Conservation (phyloP, 2,113 vertebrate species). For the Callocephalon fimbriatum region DNA sequence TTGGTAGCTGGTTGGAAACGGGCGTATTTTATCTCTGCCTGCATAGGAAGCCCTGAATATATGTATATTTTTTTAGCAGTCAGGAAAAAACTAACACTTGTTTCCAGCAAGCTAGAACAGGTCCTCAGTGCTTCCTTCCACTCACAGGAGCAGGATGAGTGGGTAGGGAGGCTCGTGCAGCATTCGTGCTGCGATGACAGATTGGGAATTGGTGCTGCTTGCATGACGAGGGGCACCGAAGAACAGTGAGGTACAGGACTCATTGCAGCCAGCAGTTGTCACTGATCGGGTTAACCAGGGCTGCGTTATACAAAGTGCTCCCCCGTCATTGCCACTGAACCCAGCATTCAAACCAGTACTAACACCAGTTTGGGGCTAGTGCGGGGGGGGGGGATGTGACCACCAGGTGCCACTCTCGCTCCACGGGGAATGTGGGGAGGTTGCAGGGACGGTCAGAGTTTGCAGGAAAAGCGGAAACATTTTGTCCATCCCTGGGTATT, state of each 20-base stretch:
- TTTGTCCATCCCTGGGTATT: neutral
- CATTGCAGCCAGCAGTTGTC: neutral
- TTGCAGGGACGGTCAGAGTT: neutral
- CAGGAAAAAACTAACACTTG: neutral
- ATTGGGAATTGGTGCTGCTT: neutral
- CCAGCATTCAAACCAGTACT: neutral
- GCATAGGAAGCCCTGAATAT: neutral
- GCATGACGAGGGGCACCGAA: fast-evolving
- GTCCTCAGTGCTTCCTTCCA: neutral
- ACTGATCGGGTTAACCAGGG: neutral
- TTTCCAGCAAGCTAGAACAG: neutral
- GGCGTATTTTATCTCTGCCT: neutral
- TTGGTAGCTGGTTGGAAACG: neutral
- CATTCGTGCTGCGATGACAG: neutral
- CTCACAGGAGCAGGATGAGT: neutral
- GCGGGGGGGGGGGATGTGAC: neutral
- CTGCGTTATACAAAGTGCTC: neutral
- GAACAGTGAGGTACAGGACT: neutral
- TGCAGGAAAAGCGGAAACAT: neutral
- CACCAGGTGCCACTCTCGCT: conserved; percentile 58
- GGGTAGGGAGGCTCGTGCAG: neutral
- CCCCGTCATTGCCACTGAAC: neutral
- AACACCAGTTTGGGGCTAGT: neutral
- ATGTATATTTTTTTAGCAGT: neutral
- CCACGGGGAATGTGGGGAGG: neutral